A percentile compares a stretch with the other conserved stretches of the same genome.
These are phyloP conservation scores for Notocelia uddmanniana DNA, from an alignment of 2,888 invertebrate genomes.

Conservation along the genomic window DNA sequence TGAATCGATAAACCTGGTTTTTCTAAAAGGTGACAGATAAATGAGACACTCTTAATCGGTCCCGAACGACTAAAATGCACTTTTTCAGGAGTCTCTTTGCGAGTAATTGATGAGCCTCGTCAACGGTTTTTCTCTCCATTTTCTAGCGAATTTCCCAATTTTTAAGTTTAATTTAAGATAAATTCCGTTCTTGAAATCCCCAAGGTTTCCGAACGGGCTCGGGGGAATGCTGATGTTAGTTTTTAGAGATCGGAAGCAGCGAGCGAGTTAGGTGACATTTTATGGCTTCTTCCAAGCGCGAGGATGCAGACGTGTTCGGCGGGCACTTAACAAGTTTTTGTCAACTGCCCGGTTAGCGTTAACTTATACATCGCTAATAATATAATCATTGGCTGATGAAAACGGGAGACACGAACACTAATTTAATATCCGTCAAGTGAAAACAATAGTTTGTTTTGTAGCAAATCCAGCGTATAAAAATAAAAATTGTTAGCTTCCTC, in stretches of 20 bases:
- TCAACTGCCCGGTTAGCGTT: conserved; percentile 40
- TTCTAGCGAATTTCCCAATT: conserved; percentile 36
- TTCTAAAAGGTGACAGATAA: conserved; percentile 46
- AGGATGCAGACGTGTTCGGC: conserved; percentile 52
- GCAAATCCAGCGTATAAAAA: background rate
- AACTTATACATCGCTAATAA: conserved; percentile 44
- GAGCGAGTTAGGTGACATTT: conserved; percentile 59
- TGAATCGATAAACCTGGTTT: conserved; percentile 42
- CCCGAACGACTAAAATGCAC: conserved; percentile 38
- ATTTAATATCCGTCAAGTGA: background rate
- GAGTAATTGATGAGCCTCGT: conserved; percentile 40
- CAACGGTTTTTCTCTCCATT: conserved; percentile 25
- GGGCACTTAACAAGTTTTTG: conserved; percentile 61
- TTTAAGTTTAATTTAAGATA: conserved; percentile 27
- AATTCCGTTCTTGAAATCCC: conserved; percentile 10
- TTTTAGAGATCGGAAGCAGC: conserved; percentile 47
- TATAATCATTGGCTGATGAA: conserved; percentile 38
- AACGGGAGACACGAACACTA: conserved; percentile 1
- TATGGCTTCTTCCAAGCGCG: conserved; percentile 61
- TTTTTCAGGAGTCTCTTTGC: conserved; percentile 36
- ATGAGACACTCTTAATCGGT: conserved; percentile 43
- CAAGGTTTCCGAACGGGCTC: conserved; percentile 30
- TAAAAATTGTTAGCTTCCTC: background rate
- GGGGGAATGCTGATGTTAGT: conserved; percentile 48
- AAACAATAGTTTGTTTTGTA: background rate